Evolutionary conservation across 2,888 invertebrate genomes (phyloP), one percentile per base, ranked within the genome.

Genomic region (Ethmia dodecea): DNA sequence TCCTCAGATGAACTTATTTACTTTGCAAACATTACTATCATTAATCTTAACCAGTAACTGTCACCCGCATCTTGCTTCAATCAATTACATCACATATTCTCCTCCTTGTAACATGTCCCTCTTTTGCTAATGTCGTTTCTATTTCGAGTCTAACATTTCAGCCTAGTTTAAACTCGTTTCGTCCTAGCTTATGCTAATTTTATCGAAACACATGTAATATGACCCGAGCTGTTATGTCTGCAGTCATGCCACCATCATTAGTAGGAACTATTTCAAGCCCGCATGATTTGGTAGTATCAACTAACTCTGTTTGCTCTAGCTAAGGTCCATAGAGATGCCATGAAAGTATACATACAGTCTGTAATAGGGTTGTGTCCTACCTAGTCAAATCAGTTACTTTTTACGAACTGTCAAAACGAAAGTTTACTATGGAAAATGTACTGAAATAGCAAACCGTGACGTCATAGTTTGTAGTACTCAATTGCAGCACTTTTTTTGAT

Each of bases 251-350:
- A 41, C 33, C 37, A 37, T 33, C 27, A 35, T 51, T 44, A 64
- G 56, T 18, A 56, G 58, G 53, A 62, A 56, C 58, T 46, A 55
- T 46, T 49, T 55, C 48, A 58, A 59, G 62, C 68, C 61, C 63
- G 73, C 66, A 68, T 74, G 63, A 72, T 69, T 73, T 66, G 70
- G 67, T 53, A 67, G 59, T 69, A 72, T 72, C 68, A 72, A 73
- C 69, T 54, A 43, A 49, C 39, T 47, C 11, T 73, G 72, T 68
- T 61, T 61, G 50, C 48, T 42, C 49, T 52, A 63, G 71, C 61
- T 67, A 76, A 66, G 59, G 34, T 56, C 75, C 66, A 76, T 77
- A 46, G 45, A 50, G 77, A 77, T 31, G 13, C 4, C n/a, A n/a
- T n/a, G n/a, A n/a, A n/a, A n/a, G n/a, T n/a, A n/a, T n/a, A n/a